phyloP scores from a whole-genome alignment of 2,113 vertebrate species.

The Cryptoleucopteryx plumbea region DNA sequence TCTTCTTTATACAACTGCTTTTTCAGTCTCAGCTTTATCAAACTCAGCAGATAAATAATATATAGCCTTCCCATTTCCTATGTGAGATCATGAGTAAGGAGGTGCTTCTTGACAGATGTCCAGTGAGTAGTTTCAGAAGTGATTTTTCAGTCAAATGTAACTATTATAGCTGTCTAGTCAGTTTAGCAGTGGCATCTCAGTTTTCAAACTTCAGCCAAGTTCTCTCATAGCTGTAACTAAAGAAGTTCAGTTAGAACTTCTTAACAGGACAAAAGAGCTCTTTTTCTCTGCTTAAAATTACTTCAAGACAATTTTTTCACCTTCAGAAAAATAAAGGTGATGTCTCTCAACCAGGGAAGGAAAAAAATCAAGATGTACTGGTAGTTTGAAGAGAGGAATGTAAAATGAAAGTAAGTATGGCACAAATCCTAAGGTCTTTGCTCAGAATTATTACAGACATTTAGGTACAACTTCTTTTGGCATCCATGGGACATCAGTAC shows the following conservation, averaged over 20 bases:
- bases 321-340: not conserved
- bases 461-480: not conserved
- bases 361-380: not conserved
- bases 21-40: constrained; percentile 5
- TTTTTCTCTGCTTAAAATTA: constrained; percentile 2
- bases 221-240: not conserved
- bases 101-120: constrained; percentile 33
- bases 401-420: not conserved
- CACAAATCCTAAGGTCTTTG: not conserved
- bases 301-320: not conserved
- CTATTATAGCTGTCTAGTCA: not conserved
- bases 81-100: constrained; percentile 36
- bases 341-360: not conserved
- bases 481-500: not conserved
- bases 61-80: constrained; percentile 18
- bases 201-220: constrained; percentile 37
- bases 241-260: not conserved
- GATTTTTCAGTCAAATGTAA: constrained; percentile 33
- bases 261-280: constrained; percentile 3
- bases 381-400: not conserved
- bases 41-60: constrained; percentile 36
- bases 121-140: constrained; percentile 31
- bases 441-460: not conserved
- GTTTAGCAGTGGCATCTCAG: constrained; percentile 32
- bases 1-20: not conserved